Evolutionary conservation across 2,888 invertebrate genomes (phyloP), one percentile per base, ranked within the genome.

Genomic region (Scaptomyza polygonia): DNA sequence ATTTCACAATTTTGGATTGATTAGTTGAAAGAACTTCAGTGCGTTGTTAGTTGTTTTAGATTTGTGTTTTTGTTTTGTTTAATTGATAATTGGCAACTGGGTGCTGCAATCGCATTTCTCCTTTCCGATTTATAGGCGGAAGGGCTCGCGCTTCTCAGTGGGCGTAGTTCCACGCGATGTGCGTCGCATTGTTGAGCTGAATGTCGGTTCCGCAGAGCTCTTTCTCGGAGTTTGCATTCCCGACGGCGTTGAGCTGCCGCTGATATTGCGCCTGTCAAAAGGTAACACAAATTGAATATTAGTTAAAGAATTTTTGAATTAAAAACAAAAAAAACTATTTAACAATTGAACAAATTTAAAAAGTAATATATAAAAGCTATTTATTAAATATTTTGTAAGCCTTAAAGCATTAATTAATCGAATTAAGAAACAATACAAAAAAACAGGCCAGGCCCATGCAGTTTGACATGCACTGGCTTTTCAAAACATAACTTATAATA

Each of bases 111-210:
- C 32, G 49, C 57, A 18, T 5, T 18, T 18, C 18, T 18, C 11
- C n/a, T 30, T 12, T 39, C 43, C 72, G 72, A 43, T 92, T 93
- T 94, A 96, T 77, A 95, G 94, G 92, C 95, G 94, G 93, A 95
- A 95, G 83, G 95, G 95, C 93, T 95, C 95, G 88, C 95, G 94
- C 91, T 92, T 91, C 66, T 91, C 90, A 32, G 91, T 90, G 48
- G 92, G 92, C 57, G 92, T 92, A 49, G 91, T 89, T 27, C 92
- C 92, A 29, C 92, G 91, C 45, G 91, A 88, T 76, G 91, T 91
- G 59, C 91, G 88, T 49, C 90, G 86, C 84, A 90, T 84, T 25
- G 89, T 88, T 47, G 88, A 89, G 67, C 89, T 89, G 63, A 89
- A 85, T 29, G 90, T 89, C 8, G 92, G 91, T 64, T 92, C 92